Evolutionary conservation across 2,888 invertebrate species (phyloP).

Genomic region (Epinotia brunnichana): DNA sequence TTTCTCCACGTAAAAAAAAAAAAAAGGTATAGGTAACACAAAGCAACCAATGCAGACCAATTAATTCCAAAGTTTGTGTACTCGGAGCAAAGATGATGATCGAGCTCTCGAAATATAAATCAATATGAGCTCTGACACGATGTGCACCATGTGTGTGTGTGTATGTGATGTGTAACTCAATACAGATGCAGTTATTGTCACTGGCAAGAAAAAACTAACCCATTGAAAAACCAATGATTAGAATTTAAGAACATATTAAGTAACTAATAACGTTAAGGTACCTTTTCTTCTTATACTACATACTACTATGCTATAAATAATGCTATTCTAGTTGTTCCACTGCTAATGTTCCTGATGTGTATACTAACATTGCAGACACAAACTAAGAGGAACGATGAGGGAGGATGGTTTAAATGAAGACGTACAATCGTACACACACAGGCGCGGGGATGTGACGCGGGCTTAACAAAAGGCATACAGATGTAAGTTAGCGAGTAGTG

Average conservation of each 20-base stretch:
- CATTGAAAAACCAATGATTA: too few species aligned
- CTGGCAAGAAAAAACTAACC: too few species aligned
- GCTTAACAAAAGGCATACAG: constrained; percentile 31
- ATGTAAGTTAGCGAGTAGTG: constrained; percentile 25
- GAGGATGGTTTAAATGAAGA: constrained; percentile 29
- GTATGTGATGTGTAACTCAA: too few species aligned
- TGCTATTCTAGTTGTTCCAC: not conserved
- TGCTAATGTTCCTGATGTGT: constrained; percentile 17
- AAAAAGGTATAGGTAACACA: not conserved
- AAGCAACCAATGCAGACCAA: constrained; percentile 11
- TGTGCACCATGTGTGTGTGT: too few species aligned
- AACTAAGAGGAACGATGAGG: not conserved
- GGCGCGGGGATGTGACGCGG: not conserved
- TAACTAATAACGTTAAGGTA: too few species aligned
- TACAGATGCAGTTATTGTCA: too few species aligned
- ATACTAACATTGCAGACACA: constrained; percentile 11
- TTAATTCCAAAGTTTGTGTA: constrained; percentile 26
- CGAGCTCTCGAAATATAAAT: constrained; percentile 24
- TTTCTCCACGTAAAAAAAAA: too few species aligned
- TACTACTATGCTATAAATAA: too few species aligned
- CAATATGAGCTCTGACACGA: not conserved
- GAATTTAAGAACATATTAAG: too few species aligned
- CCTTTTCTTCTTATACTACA: not conserved
- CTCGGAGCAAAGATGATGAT: constrained; percentile 13
- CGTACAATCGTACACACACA: constrained; percentile 13